phyloP scores from a whole-genome alignment of 30 jellyfish, hydroid and myxozoan species.

The Aurelia coerulea region DNA sequence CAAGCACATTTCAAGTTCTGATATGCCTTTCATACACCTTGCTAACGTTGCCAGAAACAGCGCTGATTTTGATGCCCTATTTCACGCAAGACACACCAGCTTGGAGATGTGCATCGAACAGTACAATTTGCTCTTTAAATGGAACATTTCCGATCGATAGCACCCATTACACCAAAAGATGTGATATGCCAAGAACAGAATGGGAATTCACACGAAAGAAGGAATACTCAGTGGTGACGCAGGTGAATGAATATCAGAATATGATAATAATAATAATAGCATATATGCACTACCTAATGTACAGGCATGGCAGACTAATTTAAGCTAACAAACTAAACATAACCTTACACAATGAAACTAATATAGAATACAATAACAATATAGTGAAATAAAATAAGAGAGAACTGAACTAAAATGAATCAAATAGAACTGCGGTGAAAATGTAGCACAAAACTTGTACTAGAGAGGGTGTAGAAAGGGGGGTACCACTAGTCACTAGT shows the following conservation, averaged over 20 bases:
- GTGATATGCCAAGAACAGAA: constrained; percentile 71
- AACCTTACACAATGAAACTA: too few species aligned
- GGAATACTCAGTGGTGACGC: constrained; percentile 80
- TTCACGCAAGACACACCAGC: constrained; percentile 73
- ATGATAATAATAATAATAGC: too few species aligned
- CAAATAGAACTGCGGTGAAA: too few species aligned
- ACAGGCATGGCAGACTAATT: too few species aligned
- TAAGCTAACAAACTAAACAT: too few species aligned
- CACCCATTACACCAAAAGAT: constrained; percentile 38
- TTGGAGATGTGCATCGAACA: constrained; percentile 62
- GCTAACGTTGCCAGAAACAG: constrained; percentile 7
- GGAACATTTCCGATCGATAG: constrained; percentile 11
- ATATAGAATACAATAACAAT: too few species aligned
- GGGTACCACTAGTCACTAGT: too few species aligned
- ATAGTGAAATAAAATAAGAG: too few species aligned
- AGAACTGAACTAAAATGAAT: too few species aligned
- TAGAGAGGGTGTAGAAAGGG: too few species aligned
- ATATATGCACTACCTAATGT: too few species aligned
- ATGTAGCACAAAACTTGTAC: too few species aligned
- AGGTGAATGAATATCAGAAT: constrained; percentile 36
- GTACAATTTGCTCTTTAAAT: constrained; percentile 34
- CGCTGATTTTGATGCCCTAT: constrained; percentile 44
- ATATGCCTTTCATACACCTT: not conserved
- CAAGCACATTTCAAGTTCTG: constrained; percentile 43
- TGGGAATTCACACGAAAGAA: constrained; percentile 73